These are phyloP conservation scores for Urophycis tenuis DNA, from an alignment of 2,797 vertebrate species.

Conservation along the genomic window DNA sequence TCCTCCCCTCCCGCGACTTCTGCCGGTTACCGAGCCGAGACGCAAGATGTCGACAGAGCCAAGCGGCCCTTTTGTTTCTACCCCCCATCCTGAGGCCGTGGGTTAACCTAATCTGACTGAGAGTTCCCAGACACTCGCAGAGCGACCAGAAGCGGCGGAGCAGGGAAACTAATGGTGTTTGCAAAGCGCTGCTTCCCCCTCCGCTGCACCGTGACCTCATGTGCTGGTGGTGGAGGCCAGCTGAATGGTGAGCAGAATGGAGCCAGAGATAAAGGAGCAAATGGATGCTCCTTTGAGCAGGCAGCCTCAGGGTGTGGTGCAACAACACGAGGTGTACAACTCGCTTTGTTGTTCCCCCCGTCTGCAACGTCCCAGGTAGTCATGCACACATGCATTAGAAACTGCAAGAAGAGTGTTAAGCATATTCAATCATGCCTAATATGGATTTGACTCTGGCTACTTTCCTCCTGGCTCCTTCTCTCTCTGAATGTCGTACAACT, in stretches of 20 bases:
- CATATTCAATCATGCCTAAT: conserved; percentile 10
- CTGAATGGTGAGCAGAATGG: not conserved
- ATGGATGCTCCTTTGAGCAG: not conserved
- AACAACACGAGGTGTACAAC: not conserved
- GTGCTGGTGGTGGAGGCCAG: conserved; percentile 11
- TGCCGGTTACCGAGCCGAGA: not conserved
- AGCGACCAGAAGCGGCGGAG: not conserved
- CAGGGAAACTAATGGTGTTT: conserved; percentile 28
- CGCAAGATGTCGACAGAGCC: not conserved
- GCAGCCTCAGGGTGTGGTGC: not conserved
- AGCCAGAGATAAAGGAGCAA: conserved; percentile 6
- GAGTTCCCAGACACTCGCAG: conserved; percentile 17
- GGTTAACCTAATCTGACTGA: conserved; percentile 22
- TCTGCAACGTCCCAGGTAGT: conserved; percentile 3
- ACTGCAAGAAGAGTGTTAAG: not conserved
- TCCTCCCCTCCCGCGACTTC: not conserved
- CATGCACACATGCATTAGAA: not conserved
- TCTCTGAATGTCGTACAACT: not conserved
- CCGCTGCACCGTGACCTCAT: conserved; percentile 1
- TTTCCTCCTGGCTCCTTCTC: not conserved
- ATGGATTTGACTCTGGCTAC: conserved; percentile 1
- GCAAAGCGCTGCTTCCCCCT: conserved; percentile 14
- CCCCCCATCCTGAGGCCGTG: not conserved
- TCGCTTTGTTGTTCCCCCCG: not conserved
- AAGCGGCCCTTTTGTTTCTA: not conserved